Evolutionary conservation across 1,140 invertebrate genomes (phyloP).

Genomic region (Triops longicaudatus): DNA sequence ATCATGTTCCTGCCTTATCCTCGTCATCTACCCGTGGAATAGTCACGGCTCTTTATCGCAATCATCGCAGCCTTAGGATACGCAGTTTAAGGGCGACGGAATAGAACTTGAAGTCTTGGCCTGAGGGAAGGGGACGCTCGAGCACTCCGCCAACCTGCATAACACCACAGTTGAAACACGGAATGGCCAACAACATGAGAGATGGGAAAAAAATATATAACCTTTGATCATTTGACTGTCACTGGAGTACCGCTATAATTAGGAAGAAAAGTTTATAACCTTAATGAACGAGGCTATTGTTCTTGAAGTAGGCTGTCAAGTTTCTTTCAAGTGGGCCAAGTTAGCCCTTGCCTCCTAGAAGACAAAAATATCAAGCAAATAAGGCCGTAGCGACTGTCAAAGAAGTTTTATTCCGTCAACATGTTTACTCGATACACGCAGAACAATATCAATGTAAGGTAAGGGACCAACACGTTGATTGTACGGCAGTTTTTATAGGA

Average conservation of each 20-base stretch:
- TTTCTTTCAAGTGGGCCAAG: too few species aligned
- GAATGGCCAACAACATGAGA: too few species aligned
- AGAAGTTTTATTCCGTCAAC: not conserved
- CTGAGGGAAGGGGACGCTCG: not conserved
- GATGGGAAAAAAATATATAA: too few species aligned
- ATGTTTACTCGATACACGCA: not conserved
- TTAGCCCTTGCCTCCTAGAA: too few species aligned
- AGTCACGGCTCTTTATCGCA: conserved; percentile 9
- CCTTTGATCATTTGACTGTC: too few species aligned
- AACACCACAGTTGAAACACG: too few species aligned
- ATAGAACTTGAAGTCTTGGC: not conserved
- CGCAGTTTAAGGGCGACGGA: not conserved
- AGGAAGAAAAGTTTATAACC: too few species aligned
- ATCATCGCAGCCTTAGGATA: not conserved
- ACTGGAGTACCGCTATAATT: too few species aligned
- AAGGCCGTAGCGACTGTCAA: not conserved
- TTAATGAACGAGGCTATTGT: too few species aligned
- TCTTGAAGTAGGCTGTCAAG: too few species aligned
- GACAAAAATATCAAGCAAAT: not conserved
- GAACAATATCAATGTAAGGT: not conserved
- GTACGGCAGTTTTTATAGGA: not conserved
- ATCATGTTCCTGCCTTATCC: conserved; percentile 11
- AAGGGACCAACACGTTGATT: conserved; percentile 6
- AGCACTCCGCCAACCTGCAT: too few species aligned
- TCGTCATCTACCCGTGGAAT: not conserved